Evolutionary conservation across 2,113 vertebrate species (phyloP).

Genomic region (Grallaria varia): DNA sequence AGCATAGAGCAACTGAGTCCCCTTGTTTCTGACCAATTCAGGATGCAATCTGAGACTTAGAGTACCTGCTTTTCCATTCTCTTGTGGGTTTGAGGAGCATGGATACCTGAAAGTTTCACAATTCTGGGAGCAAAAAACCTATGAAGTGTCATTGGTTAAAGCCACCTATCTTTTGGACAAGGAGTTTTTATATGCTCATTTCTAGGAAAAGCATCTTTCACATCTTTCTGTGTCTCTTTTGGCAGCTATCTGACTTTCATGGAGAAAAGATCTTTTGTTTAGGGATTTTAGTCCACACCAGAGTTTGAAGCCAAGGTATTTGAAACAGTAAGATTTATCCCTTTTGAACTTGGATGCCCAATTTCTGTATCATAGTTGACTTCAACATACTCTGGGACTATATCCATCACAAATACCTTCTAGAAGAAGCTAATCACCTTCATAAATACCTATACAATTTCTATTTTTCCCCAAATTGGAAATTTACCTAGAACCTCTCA

Average conservation of each 20-base stretch:
- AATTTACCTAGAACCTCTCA: neutral
- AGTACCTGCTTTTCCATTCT: fast-evolving
- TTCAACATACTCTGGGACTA: neutral
- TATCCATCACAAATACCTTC: neutral
- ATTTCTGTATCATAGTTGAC: neutral
- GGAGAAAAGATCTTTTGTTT: neutral
- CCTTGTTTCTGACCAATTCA: neutral
- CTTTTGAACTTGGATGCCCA: neutral
- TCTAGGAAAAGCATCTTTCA: neutral
- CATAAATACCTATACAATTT: neutral
- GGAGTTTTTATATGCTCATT: neutral
- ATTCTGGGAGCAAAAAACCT: neutral
- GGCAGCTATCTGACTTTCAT: neutral
- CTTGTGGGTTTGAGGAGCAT: neutral
- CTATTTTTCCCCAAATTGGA: neutral
- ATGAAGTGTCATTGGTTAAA: neutral
- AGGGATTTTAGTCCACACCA: neutral
- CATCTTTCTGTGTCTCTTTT: neutral
- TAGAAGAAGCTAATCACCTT: neutral
- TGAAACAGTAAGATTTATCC: neutral
- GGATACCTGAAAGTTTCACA: neutral
- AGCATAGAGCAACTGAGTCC: neutral
- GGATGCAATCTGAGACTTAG: neutral
- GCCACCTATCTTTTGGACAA: neutral
- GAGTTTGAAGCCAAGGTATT: neutral